Base-by-base conservation (phyloP, 2,113 vertebrate species). In the Pristiophorus japonicus region DNA sequence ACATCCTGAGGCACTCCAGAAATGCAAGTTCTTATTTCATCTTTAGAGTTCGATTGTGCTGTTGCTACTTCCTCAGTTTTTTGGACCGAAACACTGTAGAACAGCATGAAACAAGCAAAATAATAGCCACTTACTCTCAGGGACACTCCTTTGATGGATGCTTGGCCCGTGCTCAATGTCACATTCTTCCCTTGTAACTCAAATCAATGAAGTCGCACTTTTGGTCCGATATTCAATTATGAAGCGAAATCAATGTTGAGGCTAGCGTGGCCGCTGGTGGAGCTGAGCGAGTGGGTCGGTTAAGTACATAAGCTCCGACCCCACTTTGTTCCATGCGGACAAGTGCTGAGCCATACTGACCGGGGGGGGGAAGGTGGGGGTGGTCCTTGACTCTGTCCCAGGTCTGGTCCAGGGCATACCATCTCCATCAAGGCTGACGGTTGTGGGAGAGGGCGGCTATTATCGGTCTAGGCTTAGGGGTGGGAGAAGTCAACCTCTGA, bases 201-300 rank as follows among this genome's bases (percentile, higher is more conserved):
- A 96, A 95, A 95, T 96, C 96, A 73, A 96, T 95, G 94, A 96
- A 97, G 95, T 67, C 95, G 96, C 96, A 96, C 34, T 4, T 4
- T 78, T 95, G 96, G 88, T 96, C 95, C 95, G 96, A 96, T 96
- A 97, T 96, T 97, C 96, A 96, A 96, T 96, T 95, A 55, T 96
- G 96, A 97, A 96, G 97, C 95, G 96, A 97, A 97, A 97, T 96
- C 96, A 97, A 97, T 97, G 96, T 5, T 96, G n/a, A 97, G 96
- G 96, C 95, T 96, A 73, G 93, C 92, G n/a, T 96, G 63, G 87
- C 63, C 63, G 38, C 18, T 96, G 96, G 96, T 95, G 38, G 96
- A 96, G 95, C 94, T 96, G 67, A 96, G 95, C 96, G 96, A 95
- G n/a, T 96, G 55, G 47, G 96, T 96, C 65, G 96, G 88, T 96